Base-by-base conservation (phyloP, 2,113 vertebrate genomes). In the Leptocoma aspasia region DNA sequence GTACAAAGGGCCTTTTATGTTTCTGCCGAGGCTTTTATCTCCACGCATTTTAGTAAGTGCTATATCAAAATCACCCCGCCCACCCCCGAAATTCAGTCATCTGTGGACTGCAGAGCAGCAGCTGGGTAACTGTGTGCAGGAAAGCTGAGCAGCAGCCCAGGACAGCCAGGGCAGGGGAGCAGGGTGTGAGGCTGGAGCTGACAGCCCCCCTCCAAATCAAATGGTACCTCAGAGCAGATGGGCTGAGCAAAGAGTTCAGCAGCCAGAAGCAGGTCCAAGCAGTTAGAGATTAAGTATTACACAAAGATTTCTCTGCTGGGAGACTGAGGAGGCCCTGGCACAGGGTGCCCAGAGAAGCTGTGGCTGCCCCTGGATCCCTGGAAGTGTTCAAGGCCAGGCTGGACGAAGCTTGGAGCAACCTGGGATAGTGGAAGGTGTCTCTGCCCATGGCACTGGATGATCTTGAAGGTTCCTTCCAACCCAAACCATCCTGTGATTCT, bases 21-120 rank as follows among this genome's bases (percentile, higher is more conserved):
- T 90, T 71, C 84, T 77, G 61, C 72, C 2, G 47, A 86, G 80
- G 53, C 93, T 96, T 96, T 96, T 90, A 97, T 97, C 94, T 95
- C 88, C 9, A 57, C 0, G 7, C 37, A 1, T 70, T 92, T 95
- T 84, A 93, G 80, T 89, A 89, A 94, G 76, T 94, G 89, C n/a
- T 82, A 9, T 53, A 96, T 86, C 80, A 86, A 92, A 89, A 89
- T 57, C 88, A 79, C 45, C 45, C 83, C 31, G 0, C 86, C 90
- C 86, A 89, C 52, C 56, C 35, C 76, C 2, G 0, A 93, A 89
- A 95, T 42, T n/a, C 90, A 45, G 60, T 42, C 60, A 5, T 70
- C 79, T 86, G 90, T 56, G 66, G 68, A 2, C 47, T 39, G 64
- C 71, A 71, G 82, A 89, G 88, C 85, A 89, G 85, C 95, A 93